A percentile compares a stretch with the other conserved stretches of the same genome.
Evolutionary conservation across 2,797 vertebrate species (phyloP).

Genomic region (Hippoglossus hippoglossus): DNA sequence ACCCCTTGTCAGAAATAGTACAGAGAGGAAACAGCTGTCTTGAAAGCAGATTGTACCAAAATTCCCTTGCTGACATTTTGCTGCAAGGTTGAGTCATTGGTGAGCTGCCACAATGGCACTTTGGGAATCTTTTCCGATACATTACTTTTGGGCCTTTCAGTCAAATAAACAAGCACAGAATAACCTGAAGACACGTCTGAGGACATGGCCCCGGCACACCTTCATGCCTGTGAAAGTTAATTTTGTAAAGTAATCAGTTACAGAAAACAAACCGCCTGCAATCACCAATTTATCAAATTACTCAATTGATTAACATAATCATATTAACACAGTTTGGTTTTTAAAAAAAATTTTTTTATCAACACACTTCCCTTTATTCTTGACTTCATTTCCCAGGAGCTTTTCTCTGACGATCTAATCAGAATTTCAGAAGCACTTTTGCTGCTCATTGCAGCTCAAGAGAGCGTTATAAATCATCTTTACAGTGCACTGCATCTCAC

Average conservation of each 20-base stretch:
- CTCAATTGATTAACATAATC: slow-evolving; percentile 14
- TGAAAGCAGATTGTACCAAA: slow-evolving; percentile 45
- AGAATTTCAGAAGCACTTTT: slow-evolving; percentile 25
- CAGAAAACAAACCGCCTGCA: slow-evolving; percentile 22
- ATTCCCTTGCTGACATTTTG: slow-evolving; percentile 52
- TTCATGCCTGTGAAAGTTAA: slow-evolving; percentile 8
- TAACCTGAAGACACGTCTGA: slow-evolving; percentile 22
- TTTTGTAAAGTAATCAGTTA: slow-evolving; percentile 28
- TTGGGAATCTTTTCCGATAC: slow-evolving; percentile 39
- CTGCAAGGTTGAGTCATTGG: slow-evolving; percentile 53
- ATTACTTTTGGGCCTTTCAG: slow-evolving; percentile 53
- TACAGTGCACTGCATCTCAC: slow-evolving; percentile 31
- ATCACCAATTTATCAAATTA: slow-evolving; percentile 13
- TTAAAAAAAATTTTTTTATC: not conserved
- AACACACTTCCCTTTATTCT: not conserved
- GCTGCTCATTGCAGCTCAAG: slow-evolving; percentile 38
- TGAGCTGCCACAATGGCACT: slow-evolving; percentile 52
- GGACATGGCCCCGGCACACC: slow-evolving; percentile 13
- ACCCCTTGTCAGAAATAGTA: slow-evolving; percentile 42
- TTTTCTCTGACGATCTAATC: slow-evolving; percentile 26
- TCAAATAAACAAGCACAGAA: slow-evolving; percentile 45
- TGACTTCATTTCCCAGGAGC: not conserved
- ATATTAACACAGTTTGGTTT: not conserved
- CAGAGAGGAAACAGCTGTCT: slow-evolving; percentile 55
- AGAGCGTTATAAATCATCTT: slow-evolving; percentile 52